phyloP scores from a whole-genome alignment of 2,113 vertebrate species.

The Dendropsophus ebraccatus region DNA sequence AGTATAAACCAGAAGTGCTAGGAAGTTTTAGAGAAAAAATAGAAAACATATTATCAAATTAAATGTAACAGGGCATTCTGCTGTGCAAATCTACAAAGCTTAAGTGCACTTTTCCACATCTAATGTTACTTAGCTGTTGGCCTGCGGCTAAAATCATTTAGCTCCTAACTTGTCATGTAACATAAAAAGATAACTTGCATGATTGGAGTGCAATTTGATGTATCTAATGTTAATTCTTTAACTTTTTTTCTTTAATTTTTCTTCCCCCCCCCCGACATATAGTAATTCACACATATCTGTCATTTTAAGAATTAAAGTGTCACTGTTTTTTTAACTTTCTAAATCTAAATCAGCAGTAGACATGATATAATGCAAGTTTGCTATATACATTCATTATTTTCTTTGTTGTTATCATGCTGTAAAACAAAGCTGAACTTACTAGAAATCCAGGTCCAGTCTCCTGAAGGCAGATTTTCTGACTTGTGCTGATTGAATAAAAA shows the following conservation, averaged over 20 bases:
- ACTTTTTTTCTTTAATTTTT: not conserved
- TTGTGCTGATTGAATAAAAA: too few relatives aligned
- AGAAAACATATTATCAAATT: slow-evolving; percentile 25
- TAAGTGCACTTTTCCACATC: slow-evolving; percentile 52
- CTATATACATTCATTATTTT: too few relatives aligned
- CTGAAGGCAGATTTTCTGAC: too few relatives aligned
- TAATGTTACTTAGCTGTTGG: slow-evolving; percentile 50
- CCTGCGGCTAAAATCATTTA: slow-evolving; percentile 55
- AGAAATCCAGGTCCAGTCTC: too few relatives aligned
- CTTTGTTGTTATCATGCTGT: too few relatives aligned
- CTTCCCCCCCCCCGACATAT: not conserved
- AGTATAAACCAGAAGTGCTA: not conserved
- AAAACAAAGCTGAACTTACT: too few relatives aligned
- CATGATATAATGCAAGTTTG: too few relatives aligned
- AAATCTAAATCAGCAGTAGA: too few relatives aligned
- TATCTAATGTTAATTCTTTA: slow-evolving; percentile 35
- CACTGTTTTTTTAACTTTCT: too few relatives aligned
- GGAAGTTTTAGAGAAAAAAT: not conserved
- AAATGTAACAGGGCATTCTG: slow-evolving; percentile 43
- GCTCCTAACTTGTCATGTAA: slow-evolving; percentile 57
- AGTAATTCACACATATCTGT: not conserved
- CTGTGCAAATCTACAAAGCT: slow-evolving; percentile 28
- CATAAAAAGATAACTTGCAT: slow-evolving; percentile 50
- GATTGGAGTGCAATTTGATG: slow-evolving; percentile 49
- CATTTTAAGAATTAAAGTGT: not conserved